These are phyloP conservation scores for Acanthoscelides obtectus DNA, from an alignment of 2,888 invertebrate genomes.

Conservation along the genomic window DNA sequence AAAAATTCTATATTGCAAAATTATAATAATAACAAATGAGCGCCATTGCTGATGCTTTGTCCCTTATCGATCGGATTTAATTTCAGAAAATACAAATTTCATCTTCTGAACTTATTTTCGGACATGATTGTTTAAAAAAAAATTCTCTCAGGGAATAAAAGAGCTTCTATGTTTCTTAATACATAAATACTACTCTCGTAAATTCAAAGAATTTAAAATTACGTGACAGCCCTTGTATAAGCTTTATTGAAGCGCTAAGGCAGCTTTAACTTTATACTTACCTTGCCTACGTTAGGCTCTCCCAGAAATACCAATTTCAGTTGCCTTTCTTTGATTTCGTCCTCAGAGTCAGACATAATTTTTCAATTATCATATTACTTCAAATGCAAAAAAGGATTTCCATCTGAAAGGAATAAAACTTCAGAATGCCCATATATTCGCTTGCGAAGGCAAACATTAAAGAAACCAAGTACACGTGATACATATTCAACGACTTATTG, in stretches of 20 bases:
- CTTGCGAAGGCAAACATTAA: conserved; percentile 11
- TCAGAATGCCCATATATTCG: neutral
- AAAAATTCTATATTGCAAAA: no score
- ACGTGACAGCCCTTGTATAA: neutral
- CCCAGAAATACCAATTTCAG: conserved; percentile 77
- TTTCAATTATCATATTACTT: conserved; percentile 4
- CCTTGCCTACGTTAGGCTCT: conserved; percentile 78
- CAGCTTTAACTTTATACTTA: conserved; percentile 42
- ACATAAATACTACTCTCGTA: no score
- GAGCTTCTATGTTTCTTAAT: no score
- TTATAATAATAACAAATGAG: no score
- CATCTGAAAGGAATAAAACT: conserved; percentile 28
- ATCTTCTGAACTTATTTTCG: no score
- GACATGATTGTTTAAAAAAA: no score
- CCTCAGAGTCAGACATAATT: conserved; percentile 64
- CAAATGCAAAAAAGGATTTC: conserved; percentile 18
- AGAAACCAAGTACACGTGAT: conserved; percentile 8
- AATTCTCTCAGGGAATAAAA: no score
- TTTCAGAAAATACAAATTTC: no score
- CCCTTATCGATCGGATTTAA: no score
- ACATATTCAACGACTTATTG: conserved; percentile 10
- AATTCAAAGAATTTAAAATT: no score
- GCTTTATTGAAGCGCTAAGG: neutral
- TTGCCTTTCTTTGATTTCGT: conserved; percentile 58
- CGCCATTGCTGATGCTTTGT: no score